Evolutionary conservation across 2,797 vertebrate genomes (phyloP), one percentile per base, ranked within the genome.

Genomic region (Lophotriccus pileatus): DNA sequence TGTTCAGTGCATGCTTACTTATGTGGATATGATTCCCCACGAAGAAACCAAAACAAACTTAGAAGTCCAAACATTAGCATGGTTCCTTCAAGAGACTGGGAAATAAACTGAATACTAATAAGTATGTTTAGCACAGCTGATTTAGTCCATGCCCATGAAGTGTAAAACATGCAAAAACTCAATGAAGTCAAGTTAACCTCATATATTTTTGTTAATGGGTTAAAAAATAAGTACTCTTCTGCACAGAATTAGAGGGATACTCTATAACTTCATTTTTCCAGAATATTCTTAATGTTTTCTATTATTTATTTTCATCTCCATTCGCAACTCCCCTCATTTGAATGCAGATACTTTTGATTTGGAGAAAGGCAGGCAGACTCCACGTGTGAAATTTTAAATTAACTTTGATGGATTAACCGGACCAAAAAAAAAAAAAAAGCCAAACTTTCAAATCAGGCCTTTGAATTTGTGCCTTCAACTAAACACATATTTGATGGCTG

Each of bases 41-140:
- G 70, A 93, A 91, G 92, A 97, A 98, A 97, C 96, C 84, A 97
- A 97, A 97, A 97, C 95, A 97, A 97, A 98, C 84, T 95, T 95
- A 96, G 66, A 82, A 91, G 93, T 91, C 83, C 90, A 93, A 95
- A 83, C n/a, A 95, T 95, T 96, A 89, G 87, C 32, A 67, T 85
- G 93, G 49, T 72, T 95, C 87, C 88, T 96, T 97, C 78, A 95
- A 97, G 68, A 93, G 89, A 95, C 16, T 62, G 89, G 93, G 86
- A 95, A 97, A 94, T 91, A 97, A 97, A 98, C 84, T 84, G 94
- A 96, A 92, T 85, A 70, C 64, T 97, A 97, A 96, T 95, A 93
- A 97, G 91, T 70, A 50, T 32, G 36, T 94, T 97, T 92, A 96
- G 88, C 80, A 94, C 84, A 96, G 94, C 49, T 82, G 91, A 96